Conservation (phyloP, 2,797 vertebrate genomes). For the Sebastes baramenuke region DNA sequence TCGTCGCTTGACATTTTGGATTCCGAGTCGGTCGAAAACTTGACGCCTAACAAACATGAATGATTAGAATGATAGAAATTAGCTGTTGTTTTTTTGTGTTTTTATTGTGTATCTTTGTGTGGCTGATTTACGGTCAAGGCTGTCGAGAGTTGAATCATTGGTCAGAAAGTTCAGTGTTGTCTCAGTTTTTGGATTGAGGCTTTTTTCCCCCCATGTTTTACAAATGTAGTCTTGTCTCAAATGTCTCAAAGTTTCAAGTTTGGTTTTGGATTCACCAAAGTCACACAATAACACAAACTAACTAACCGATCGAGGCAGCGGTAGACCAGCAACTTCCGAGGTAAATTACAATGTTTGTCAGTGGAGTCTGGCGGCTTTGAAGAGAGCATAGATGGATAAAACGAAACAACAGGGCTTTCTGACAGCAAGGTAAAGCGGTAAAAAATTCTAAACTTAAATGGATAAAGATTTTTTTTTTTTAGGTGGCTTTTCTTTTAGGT, state of each 20-base stretch:
- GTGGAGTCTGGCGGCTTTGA: too few species aligned
- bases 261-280: neutral
- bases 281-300: too few species aligned
- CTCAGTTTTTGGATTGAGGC: neutral
- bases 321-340: too few species aligned
- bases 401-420: too few species aligned
- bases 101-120: neutral
- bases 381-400: too few species aligned
- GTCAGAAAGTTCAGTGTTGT: neutral
- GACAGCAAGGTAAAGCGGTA: too few species aligned
- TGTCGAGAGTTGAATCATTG: neutral
- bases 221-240: neutral
- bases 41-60: constrained; percentile 10
- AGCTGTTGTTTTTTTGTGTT: neutral
- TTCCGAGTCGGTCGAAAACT: constrained; percentile 13
- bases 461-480: too few species aligned
- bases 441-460: too few species aligned
- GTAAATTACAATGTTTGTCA: too few species aligned
- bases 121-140: neutral
- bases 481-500: too few species aligned
- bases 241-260: neutral
- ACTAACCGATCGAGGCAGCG: too few species aligned
- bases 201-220: neutral
- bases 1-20: constrained; percentile 26
- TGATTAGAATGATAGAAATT: constrained; percentile 8